Base-by-base conservation (phyloP, 1,140 invertebrate genomes). In the Leptopilina boulardi region DNA sequence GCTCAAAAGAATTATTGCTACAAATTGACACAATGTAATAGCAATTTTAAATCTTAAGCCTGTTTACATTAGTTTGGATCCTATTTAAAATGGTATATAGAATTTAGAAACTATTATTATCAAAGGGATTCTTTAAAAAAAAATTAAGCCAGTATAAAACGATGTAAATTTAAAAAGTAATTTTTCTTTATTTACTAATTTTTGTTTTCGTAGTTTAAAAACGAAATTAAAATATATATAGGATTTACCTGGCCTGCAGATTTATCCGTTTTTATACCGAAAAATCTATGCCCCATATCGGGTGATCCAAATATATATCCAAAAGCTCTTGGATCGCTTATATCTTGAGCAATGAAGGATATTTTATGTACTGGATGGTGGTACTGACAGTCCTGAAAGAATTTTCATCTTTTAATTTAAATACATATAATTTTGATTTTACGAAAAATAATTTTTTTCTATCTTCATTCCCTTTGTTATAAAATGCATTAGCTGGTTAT, bases 231-330 rank as follows among this genome's bases (percentile, higher is more conserved):
- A 56, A 56, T 47, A 54, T 71, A 38, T 56, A 34, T 59, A 26
- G 41, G 18, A 51, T 87, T 91, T 91, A 97, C 96, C 93, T 97
- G 96, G 92, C 95, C 96, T 85, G 97, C 98, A 80, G 97, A 96
- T 93, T 99, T 99, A 91, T 99, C 98, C 80, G 98, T 99, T 93
- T 99, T 99, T 80, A 99, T 99, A 56, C 97, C 99, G 91, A 99
- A 99, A 92, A 99, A 99, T 82, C 97, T 93, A 91, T 99, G 98
- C 0, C 97, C 97, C 51, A 96, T 98, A 87, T 99, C 97, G 1
- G 97, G 97, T 19, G 96, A 96, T 5, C 98, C 98, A 91, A 97
- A 99, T 85, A 99, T 98, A 87, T 99, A 99, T 6, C 98, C 99
- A 92, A 99, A 99, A 0, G 99, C 98, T 80, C 99, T 92, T 4